Conservation (phyloP, 2,797 vertebrate genomes). For the Crocodylus rhombifer region DNA sequence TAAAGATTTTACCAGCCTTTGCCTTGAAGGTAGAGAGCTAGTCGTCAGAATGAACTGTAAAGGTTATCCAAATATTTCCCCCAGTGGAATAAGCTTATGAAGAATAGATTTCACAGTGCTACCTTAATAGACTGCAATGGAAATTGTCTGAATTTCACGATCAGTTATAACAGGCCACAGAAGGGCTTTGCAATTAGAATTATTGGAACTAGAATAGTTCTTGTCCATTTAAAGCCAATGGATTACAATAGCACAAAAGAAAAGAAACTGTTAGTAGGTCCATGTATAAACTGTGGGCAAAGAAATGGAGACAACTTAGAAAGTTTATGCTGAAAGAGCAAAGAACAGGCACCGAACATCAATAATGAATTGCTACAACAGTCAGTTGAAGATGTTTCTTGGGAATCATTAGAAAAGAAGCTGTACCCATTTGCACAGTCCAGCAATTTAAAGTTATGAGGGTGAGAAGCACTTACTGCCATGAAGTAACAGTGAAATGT, state of each 20-base stretch:
- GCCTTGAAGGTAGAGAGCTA: conserved; percentile 20
- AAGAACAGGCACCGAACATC: neutral
- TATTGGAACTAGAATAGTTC: conserved; percentile 29
- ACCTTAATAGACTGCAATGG: conserved; percentile 19
- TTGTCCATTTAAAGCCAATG: conserved; percentile 23
- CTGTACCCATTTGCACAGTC: conserved; percentile 20
- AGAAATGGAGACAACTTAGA: conserved; percentile 2
- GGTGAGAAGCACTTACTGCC: conserved; percentile 23
- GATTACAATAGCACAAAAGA: conserved; percentile 19
- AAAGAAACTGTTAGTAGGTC: conserved; percentile 12
- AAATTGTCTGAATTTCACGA: neutral
- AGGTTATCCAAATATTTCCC: conserved; percentile 49
- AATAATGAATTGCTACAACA: conserved; percentile 8
- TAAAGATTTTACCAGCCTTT: neutral
- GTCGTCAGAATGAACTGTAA: neutral
- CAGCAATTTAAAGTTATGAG: conserved; percentile 52
- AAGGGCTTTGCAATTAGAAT: conserved; percentile 50
- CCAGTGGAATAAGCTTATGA: conserved; percentile 29
- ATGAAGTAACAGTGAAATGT: conserved; percentile 70
- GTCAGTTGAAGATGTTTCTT: conserved; percentile 42
- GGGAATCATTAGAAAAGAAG: conserved; percentile 40
- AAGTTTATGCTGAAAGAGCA: neutral
- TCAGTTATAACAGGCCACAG: neutral
- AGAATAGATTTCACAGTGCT: conserved; percentile 50
- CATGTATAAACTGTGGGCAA: neutral